A percentile compares a stretch with the other conserved stretches of the same genome.
Conservation (phyloP, 1,140 invertebrate species). For the Tenebrio molitor region DNA sequence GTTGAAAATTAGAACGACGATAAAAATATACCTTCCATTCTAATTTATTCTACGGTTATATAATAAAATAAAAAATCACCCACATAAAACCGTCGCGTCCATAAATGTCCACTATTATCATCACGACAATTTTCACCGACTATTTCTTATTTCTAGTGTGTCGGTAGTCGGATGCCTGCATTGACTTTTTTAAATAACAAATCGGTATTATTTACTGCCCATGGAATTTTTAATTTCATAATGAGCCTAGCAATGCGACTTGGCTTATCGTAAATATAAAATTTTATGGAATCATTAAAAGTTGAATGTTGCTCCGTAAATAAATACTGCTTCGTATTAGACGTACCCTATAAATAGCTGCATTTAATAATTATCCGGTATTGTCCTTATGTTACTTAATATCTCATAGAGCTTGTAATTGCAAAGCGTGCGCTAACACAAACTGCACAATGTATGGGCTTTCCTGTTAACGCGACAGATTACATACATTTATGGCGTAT, state of each 20-base stretch:
- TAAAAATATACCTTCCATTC: constrained; percentile 23
- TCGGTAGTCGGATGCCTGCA: not conserved
- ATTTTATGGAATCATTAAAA: constrained; percentile 45
- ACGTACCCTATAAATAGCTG: constrained; percentile 29
- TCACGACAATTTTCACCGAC: not conserved
- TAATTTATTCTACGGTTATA: constrained; percentile 19
- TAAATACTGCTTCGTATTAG: constrained; percentile 26
- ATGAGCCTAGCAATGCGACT: constrained; percentile 14
- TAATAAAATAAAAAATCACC: constrained; percentile 30
- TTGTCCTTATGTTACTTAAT: constrained; percentile 38
- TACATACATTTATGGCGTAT: constrained; percentile 46
- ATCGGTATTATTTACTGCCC: constrained; percentile 7
- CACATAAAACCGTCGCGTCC: constrained; percentile 6
- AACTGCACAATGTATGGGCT: constrained; percentile 41
- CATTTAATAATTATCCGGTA: constrained; percentile 35
- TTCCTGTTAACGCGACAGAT: constrained; percentile 47
- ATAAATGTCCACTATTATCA: not conserved
- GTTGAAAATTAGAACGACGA: constrained; percentile 33
- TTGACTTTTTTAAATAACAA: constrained; percentile 11
- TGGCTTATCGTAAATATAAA: constrained; percentile 40
- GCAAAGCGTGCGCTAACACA: constrained; percentile 36
- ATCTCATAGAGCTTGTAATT: constrained; percentile 34
- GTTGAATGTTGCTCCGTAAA: constrained; percentile 3
- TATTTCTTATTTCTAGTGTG: not conserved
- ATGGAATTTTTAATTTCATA: constrained; percentile 34